A percentile compares a stretch with the other conserved stretches of the same genome.
Conservation (phyloP, 1,140 invertebrate species). For the Pachyrhynchus sulphureomaculatus region DNA sequence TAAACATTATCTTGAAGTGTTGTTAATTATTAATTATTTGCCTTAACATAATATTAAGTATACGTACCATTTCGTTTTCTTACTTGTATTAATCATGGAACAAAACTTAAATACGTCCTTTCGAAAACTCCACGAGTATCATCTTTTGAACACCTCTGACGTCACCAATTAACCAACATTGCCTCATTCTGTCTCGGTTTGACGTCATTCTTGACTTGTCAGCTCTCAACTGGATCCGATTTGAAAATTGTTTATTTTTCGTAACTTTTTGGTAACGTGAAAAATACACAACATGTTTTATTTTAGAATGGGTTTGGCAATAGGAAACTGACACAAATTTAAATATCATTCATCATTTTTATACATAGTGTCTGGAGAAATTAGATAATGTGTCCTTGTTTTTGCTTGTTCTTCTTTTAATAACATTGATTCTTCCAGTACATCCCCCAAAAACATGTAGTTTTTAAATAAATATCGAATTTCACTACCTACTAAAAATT, state of each 20-base stretch:
- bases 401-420: no score
- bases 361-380: not conserved
- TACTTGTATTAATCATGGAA: no score
- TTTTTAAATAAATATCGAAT: no score
- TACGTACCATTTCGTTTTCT: no score
- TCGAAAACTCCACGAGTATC: conserved; percentile 6
- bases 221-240: conserved; percentile 13
- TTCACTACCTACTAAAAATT: no score
- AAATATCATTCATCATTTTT: not conserved
- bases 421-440: no score
- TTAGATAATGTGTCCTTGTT: no score
- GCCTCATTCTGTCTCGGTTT: conserved; percentile 9
- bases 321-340: not conserved
- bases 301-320: not conserved
- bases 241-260: not conserved
- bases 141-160: not conserved
- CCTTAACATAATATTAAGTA: no score
- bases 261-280: not conserved
- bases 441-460: no score
- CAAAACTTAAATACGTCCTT: no score
- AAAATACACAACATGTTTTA: not conserved
- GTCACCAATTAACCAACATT: conserved; percentile 6
- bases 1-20: no score
- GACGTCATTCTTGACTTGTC: conserved; percentile 27
- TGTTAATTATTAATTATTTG: no score